Percentiles rank a stretch among this genome's conserved stretches.
Conservation (phyloP, 2,888 invertebrate species). For the Argyra leucocephala region DNA sequence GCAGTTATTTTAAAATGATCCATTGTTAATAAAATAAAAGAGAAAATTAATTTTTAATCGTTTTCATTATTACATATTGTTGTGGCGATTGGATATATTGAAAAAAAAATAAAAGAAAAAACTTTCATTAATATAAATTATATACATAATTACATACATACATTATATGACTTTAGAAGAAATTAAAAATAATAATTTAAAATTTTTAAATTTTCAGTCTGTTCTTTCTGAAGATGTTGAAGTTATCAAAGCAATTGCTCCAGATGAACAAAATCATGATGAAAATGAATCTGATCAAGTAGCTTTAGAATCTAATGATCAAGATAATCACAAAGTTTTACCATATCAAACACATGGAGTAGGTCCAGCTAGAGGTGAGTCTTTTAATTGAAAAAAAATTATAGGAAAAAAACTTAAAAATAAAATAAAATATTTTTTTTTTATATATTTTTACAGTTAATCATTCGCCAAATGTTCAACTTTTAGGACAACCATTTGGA, state of each 20-base stretch:
- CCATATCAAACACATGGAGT: constrained; percentile 35
- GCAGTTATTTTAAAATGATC: too few species aligned
- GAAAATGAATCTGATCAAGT: constrained; percentile 60
- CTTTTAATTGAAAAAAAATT: not conserved
- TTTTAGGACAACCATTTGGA: constrained; percentile 46
- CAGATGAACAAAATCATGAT: constrained; percentile 47
- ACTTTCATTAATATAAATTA: not conserved
- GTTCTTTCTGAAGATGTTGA: constrained; percentile 52
- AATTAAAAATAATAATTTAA: too few species aligned
- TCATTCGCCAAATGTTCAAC: not conserved
- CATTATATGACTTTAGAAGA: too few species aligned
- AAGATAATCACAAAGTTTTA: constrained; percentile 41
- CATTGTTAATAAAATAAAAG: too few species aligned
- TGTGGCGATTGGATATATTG: too few species aligned
- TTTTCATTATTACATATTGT: too few species aligned
- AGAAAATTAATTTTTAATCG: too few species aligned
- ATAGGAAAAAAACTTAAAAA: too few species aligned
- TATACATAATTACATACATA: too few species aligned
- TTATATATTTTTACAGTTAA: constrained; percentile 27
- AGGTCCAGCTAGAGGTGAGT: constrained; percentile 36
- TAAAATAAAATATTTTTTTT: too few species aligned
- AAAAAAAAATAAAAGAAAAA: too few species aligned
- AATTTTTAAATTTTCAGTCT: constrained; percentile 29
- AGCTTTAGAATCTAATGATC: constrained; percentile 61
- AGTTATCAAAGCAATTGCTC: constrained; percentile 54